Base-by-base conservation (phyloP, 2,888 invertebrate species). In the Dicycla oo region DNA sequence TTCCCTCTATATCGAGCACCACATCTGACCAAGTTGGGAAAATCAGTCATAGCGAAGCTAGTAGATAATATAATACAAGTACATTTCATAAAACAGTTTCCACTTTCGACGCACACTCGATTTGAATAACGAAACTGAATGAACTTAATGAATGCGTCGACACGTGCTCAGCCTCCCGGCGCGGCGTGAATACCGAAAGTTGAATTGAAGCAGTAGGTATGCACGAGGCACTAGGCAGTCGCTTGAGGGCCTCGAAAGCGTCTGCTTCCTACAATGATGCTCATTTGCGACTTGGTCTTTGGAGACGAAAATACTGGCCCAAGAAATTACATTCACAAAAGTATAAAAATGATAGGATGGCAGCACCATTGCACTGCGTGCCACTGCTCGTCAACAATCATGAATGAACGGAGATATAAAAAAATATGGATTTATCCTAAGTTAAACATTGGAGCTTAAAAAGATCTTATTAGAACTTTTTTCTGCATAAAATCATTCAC, bases 41-140 rank as follows among this genome's bases (percentile, higher is more conserved):
- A 76, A 81, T 67, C 64, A 56, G 30, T 38, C 73, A 66, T 69
- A 43, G 49, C 47, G 26, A 61, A 20, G 72, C 54, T 75, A 43
- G 18, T n/a, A 56, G 5, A 34, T 34, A 75, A 60, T 64, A 75
- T 47, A 61, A 70, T 43, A 78, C 63, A 61, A 68, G 73, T 72
- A 75, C 82, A 85, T 76, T 81, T 84, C 77, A 86, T 83, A 86
- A 82, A 80, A 75, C 77, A 79, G 73, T 86, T 86, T 86, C 86
- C 86, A 87, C 86, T 86, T 86, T 86, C 86, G 80, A 86, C 78
- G 62, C 62, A 75, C 79, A 87, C 86, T 83, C 74, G 77, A 81
- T 86, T 78, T 79, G 86, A 87, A 86, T 86, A 87, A 81, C 80
- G 86, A 86, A 85, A 81, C 79, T 87, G 84, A 83, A 84, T 87